phyloP scores from a whole-genome alignment of 2,888 invertebrate species.

The Melieria crassipennis region DNA sequence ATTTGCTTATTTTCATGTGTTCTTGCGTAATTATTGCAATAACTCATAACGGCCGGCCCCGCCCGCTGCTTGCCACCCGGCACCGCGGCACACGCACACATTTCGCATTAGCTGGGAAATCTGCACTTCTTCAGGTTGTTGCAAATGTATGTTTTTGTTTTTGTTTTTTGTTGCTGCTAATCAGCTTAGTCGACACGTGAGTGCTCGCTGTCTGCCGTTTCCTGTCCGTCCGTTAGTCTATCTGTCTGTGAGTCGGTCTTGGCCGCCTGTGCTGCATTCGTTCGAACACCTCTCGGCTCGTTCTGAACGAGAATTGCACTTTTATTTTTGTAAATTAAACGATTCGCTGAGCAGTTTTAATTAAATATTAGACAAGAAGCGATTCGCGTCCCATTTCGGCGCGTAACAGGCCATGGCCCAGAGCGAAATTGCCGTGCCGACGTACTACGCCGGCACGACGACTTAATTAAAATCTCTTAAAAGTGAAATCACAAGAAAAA shows the following conservation, averaged over 20 bases:
- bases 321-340: too few relatives aligned
- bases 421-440: background rate
- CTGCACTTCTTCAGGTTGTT: background rate
- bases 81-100: background rate
- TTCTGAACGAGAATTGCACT: too few relatives aligned
- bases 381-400: slow-evolving; percentile 7
- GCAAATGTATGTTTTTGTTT: background rate
- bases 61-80: background rate
- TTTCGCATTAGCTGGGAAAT: background rate
- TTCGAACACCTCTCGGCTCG: too few relatives aligned
- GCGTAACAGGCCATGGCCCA: background rate
- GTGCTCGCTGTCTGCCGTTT: too few relatives aligned
- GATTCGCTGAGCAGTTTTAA: too few relatives aligned
- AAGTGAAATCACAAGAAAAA: too few relatives aligned
- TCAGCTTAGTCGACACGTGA: background rate
- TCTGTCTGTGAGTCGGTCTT: too few relatives aligned
- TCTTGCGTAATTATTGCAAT: slow-evolving; percentile 32
- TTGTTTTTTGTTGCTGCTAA: background rate
- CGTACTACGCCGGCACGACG: background rate
- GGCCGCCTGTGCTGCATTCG: too few relatives aligned
- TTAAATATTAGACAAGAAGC: too few relatives aligned
- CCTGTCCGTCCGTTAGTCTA: too few relatives aligned
- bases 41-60: slow-evolving; percentile 24
- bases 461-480: too few relatives aligned
- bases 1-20: slow-evolving; percentile 27